A percentile compares a stretch with the other conserved stretches of the same genome.
Evolutionary conservation across 1,140 invertebrate genomes (phyloP).

Genomic region (Prorops nasuta): DNA sequence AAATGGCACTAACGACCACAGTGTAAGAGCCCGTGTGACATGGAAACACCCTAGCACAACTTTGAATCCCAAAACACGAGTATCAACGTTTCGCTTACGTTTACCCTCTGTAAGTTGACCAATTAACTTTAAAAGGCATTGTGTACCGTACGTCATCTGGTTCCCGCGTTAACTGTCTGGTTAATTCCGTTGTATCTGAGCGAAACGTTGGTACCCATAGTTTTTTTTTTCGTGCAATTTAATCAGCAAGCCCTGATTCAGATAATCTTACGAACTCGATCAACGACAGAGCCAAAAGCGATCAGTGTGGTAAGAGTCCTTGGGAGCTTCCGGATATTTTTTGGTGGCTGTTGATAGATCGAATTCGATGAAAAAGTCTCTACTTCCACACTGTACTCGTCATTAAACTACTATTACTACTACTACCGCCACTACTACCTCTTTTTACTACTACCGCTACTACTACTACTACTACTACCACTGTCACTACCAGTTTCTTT

Average conservation of each 20-base stretch:
- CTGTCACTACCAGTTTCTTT: constrained; percentile 27
- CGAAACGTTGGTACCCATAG: constrained; percentile 14
- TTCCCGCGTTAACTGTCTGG: no score
- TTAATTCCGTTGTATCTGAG: not conserved
- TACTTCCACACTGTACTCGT: constrained; percentile 55
- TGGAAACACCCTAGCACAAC: constrained; percentile 10
- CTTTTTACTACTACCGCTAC: constrained; percentile 27
- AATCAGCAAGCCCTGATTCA: no score
- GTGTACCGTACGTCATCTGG: no score
- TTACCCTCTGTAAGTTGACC: no score
- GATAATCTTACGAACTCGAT: constrained; percentile 24
- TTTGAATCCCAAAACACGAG: no score
- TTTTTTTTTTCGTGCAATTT: no score
- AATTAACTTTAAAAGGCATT: no score
- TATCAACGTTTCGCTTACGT: constrained; percentile 18
- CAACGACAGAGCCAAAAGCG: constrained; percentile 13
- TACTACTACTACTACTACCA: constrained; percentile 35
- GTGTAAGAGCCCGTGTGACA: constrained; percentile 24
- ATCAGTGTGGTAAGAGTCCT: constrained; percentile 6
- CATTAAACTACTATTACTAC: constrained; percentile 36
- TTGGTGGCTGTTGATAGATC: constrained; percentile 20
- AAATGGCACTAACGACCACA: constrained; percentile 30
- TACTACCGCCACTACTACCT: constrained; percentile 32
- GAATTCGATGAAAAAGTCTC: constrained; percentile 35
- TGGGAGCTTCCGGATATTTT: no score